Base-by-base conservation (phyloP, 2,113 vertebrate genomes). In the Parus major region DNA sequence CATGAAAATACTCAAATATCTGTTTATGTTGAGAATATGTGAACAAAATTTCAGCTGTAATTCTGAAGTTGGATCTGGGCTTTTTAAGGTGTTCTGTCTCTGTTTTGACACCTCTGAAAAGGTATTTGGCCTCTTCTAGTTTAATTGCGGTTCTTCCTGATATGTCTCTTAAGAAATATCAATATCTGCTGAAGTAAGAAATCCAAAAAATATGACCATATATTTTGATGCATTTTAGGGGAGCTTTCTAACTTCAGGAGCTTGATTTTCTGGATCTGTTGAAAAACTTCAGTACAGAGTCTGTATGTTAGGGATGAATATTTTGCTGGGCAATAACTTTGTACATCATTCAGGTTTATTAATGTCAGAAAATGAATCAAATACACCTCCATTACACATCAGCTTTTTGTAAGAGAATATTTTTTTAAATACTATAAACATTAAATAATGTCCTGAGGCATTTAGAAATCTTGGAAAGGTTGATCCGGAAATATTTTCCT, bases 401-500 rank as follows among this genome's bases (percentile, higher is more conserved):
- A 73, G 16, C 8, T 7, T 64, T 83, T 87, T 72, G 68, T 39
- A 85, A 87, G 61, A 79, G 66, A 91, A 87, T 72, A 33, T 42
- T 61, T 82, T 39, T 78, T 47, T 12, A 86, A 94, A n/a, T 81
- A 79, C 73, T 90, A 71, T 90, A 95, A 95, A 59, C 64, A 77
- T 87, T 84, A 90, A 90, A 66, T 44, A 24, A 15, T 93, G 66
- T 90, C 64, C 75, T 15, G 16, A 70, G 68, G 68, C 60, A 93
- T 91, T 94, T 91, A 29, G 79, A 93, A 92, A 77, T 77, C 87
- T 92, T 92, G 75, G 57, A 86, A 53, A 72, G 63, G 42, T 87
- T 69, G 39, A n/a, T 82, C 46, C 25, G 46, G 91, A 96, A 96
- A 93, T 95, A 87, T 71, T 95, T 95, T 86, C 5, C 10, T 14